Evolutionary conservation across 1,140 invertebrate species (phyloP), one percentile per base, ranked within the genome.

Genomic region (Proales similis): DNA sequence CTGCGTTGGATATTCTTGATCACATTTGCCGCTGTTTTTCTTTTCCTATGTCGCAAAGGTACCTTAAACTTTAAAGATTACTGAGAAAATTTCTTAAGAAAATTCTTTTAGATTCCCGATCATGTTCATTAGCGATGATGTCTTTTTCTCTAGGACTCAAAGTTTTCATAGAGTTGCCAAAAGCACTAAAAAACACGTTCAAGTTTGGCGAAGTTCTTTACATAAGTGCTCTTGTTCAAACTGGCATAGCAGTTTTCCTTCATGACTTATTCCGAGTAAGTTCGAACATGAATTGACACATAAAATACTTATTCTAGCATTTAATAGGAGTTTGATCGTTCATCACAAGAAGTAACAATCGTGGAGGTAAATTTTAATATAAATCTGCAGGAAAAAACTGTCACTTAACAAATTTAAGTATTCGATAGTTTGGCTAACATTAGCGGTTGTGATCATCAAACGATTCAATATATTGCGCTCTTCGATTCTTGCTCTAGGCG

Each of bases 1-100:
- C 19, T 57, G 26, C 20, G 36, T 42, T 57, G 51, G 51, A 57
- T 57, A 29, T 57, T 42, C 32, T 57, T 42, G 30, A 20, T 57
- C 4, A 39, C 36, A 2, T n/a, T 17, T 4, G 20, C 45, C 30
- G 39, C 51, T 26, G 24, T 19, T 26, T 57, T 57, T 12, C 45
- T 57, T 43, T 57, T 57, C n/a, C 33, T 57, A 4, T 17, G 39
- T 12, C 19, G 51, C 39, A 57, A 57, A 20, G 27, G 51, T 57
- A 57, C 39, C 14, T 36, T 36, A 36, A 2, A 38, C 27, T 33
- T 51, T n/a, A 3, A 57, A 36, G 32, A 26, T 57, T 22, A 42
- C 36, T 14, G 30, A 42, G 3, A 57, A 57, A 39, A 20, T 57
- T 42, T 57, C 45, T 22, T 14, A 42, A 14, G 51, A 57, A 57